Evolutionary conservation across 2,113 vertebrate species (phyloP).

Genomic region (Labrus mixtus): DNA sequence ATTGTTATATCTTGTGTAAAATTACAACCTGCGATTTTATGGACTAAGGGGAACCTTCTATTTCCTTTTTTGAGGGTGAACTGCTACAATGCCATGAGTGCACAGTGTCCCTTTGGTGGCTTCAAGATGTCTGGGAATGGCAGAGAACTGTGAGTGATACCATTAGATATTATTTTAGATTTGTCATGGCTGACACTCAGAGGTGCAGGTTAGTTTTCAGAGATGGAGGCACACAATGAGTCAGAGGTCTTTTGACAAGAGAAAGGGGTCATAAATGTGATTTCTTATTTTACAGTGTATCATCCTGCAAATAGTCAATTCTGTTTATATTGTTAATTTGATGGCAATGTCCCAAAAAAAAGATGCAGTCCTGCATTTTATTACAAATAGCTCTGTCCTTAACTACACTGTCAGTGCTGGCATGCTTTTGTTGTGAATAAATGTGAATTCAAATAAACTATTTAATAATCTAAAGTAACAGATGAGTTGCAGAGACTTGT

Average conservation of each 20-base stretch:
- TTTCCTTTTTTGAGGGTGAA: conserved; percentile 85
- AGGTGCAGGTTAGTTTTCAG: background rate
- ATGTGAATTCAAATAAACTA: too few relatives aligned
- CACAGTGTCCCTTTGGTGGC: conserved; percentile 90
- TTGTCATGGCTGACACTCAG: background rate
- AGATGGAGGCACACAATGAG: background rate
- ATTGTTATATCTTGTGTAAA: background rate
- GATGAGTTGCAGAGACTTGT: too few relatives aligned
- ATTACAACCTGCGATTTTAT: background rate
- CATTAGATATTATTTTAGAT: background rate
- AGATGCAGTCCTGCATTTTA: too few relatives aligned
- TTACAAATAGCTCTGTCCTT: too few relatives aligned
- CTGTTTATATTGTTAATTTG: too few relatives aligned
- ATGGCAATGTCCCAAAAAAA: too few relatives aligned
- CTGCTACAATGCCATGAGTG: conserved; percentile 86
- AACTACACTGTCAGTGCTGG: too few relatives aligned
- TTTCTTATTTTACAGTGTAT: too few relatives aligned
- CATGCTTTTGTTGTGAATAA: too few relatives aligned
- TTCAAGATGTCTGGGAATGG: conserved; percentile 96
- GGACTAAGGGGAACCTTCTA: background rate
- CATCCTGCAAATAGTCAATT: too few relatives aligned
- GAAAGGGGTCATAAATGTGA: too few relatives aligned
- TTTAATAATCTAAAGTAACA: too few relatives aligned
- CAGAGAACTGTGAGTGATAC: conserved; percentile 89
- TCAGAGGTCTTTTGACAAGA: background rate